phyloP scores from a whole-genome alignment of 2,113 vertebrate species.

The Caranx melampygus region DNA sequence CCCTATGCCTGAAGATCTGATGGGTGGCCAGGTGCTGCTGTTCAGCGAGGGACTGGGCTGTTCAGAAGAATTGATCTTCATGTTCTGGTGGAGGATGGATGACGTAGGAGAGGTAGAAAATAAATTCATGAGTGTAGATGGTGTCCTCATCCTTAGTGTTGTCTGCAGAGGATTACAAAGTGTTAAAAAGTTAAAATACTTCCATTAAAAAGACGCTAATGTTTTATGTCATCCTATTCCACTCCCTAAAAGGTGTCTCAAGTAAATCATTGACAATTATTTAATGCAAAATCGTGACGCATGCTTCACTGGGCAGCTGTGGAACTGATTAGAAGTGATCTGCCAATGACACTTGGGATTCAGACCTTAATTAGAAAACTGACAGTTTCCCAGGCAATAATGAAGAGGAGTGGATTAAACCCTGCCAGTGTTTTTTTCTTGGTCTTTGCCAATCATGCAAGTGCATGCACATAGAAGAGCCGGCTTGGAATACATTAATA shows the following conservation, averaged over 20 bases:
- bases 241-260: not conserved
- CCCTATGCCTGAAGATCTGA: conserved; percentile 53
- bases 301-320: conserved; percentile 20
- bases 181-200: conserved; percentile 6
- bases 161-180: conserved; percentile 50
- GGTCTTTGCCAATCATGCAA: not conserved
- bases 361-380: conserved; percentile 18
- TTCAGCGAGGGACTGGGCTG: conserved; percentile 27
- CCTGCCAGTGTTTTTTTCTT: not conserved
- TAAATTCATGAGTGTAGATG: conserved; percentile 34
- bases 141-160: conserved; percentile 38
- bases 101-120: conserved; percentile 27
- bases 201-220: not conserved
- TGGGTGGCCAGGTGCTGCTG: not conserved
- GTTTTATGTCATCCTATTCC: conserved; percentile 4
- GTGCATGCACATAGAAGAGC: not conserved
- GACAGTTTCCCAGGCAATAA: not conserved
- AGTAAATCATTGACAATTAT: conserved; percentile 8
- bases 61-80: conserved; percentile 54
- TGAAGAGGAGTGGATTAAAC: conserved; percentile 6
- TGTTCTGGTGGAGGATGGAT: conserved; percentile 21
- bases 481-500: not conserved
- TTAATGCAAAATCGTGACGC: conserved; percentile 8
- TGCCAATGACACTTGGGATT: not conserved
- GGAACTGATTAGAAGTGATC: conserved; percentile 25